Percentiles rank a stretch among this genome's conserved stretches.
Evolutionary conservation across 1,140 invertebrate genomes (phyloP).

Genomic region (Drosophila nannoptera): DNA sequence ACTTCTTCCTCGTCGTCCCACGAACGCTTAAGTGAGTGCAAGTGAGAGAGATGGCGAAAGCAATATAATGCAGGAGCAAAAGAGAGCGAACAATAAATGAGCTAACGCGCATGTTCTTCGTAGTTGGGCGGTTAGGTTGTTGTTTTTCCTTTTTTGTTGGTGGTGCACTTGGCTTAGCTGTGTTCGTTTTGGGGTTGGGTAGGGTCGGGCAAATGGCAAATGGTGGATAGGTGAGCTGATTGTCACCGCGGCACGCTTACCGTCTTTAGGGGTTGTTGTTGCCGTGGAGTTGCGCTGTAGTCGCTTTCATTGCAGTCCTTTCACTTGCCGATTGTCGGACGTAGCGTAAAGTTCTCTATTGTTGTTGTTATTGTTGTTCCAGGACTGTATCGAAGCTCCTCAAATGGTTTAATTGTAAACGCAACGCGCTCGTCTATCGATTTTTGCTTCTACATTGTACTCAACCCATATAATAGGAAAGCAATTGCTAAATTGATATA

Average conservation of each 20-base stretch:
- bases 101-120: conserved; percentile 51
- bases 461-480: background rate
- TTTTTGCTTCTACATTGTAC: conserved; percentile 20
- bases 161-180: conserved; percentile 72
- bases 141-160: conserved; percentile 19
- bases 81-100: background rate
- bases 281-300: conserved; percentile 68
- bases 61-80: background rate
- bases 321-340: conserved; percentile 52
- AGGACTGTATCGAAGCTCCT: conserved; percentile 7
- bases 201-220: background rate
- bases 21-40: background rate
- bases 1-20: conserved; percentile 33
- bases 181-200: conserved; percentile 30
- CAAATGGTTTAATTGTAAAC: conserved; percentile 49
- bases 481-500: background rate
- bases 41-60: conserved; percentile 14
- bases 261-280: conserved; percentile 67
- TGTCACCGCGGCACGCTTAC: conserved; percentile 38
- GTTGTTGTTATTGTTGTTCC: conserved; percentile 21
- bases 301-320: conserved; percentile 37
- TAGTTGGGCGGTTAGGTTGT: conserved; percentile 57
- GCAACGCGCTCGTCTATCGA: conserved; percentile 48
- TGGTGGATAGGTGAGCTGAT: conserved; percentile 10
- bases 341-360: conserved; percentile 35